A percentile compares a stretch with the other conserved stretches of the same genome.
Conservation (phyloP, 2,888 invertebrate genomes). For the Eilema caniola region DNA sequence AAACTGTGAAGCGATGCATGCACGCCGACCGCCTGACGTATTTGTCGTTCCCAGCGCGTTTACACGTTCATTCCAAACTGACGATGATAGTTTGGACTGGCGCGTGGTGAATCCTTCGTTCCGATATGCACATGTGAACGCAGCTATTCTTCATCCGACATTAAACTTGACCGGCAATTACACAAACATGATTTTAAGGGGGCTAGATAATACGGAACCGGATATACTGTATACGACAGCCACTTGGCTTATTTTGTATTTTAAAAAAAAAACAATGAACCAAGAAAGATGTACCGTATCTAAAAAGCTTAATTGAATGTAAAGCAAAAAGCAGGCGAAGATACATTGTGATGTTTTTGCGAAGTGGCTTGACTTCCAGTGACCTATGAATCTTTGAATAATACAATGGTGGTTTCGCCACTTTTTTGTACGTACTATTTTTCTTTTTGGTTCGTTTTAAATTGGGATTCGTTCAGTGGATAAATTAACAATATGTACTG, state of each 20-base stretch:
- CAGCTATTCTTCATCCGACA: too few species aligned
- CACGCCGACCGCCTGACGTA: too few species aligned
- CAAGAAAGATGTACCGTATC: neutral
- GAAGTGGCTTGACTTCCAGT: neutral
- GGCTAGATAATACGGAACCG: neutral
- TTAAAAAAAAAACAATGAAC: neutral
- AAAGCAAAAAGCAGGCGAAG: neutral
- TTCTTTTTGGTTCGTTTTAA: neutral
- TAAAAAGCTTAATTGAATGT: neutral
- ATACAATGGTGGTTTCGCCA: neutral
- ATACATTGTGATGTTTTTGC: constrained; percentile 1
- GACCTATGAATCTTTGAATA: neutral
- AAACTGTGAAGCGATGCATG: too few species aligned
- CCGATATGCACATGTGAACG: too few species aligned
- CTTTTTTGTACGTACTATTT: neutral
- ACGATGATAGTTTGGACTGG: too few species aligned
- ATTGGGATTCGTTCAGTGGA: neutral
- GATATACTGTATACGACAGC: too few species aligned
- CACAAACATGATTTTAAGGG: too few species aligned
- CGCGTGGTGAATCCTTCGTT: too few species aligned
- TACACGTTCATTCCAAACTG: too few species aligned
- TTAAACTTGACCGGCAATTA: too few species aligned
- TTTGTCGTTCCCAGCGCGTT: too few species aligned
- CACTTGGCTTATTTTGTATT: neutral
- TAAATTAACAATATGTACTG: neutral